Base-by-base conservation (phyloP, 2,888 invertebrate species). In the Blastobasis lacticolella region DNA sequence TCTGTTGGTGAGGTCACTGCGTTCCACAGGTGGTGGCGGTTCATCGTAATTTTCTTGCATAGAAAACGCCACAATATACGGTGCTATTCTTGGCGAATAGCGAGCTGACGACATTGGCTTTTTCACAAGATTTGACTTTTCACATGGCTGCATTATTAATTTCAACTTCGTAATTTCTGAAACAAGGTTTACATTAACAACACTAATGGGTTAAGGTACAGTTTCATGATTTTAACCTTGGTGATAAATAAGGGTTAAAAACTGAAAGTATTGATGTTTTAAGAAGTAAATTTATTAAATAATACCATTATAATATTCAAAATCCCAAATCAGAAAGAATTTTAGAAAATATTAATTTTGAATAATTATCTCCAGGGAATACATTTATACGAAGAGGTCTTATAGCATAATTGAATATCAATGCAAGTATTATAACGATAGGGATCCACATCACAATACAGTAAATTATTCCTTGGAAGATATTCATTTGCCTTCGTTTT, bases 361-460 rank as follows among this genome's bases (percentile, higher is more conserved):
- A 23, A 23, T 23, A 23, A 3, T 23, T 23, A 23, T 23, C 23
- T 23, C 23, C 23, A 23, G 23, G 23, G 3, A 23, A 23, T 23
- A 23, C 23, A 23, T 23, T 23, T 23, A 23, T 23, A 23, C 23
- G 23, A 23, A 23, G 23, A 23, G 23, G 23, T 23, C 23, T 23
- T 23, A 23, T 23, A 23, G 23, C 23, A 23, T 23, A 23, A 23
- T 23, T 23, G 23, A 23, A 23, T 23, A 23, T 23, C 1, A 78
- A 57, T 53, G 60, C 61, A 3, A 62, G 52, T 47, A 81, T 61
- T n/a, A 75, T 51, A 10, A 71, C 5, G 4, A 79, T 58, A 42
- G 81, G 79, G 43, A 81, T 72, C 75, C 77, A 80, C 9, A 82
- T 56, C 5, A 80, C 38, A 46, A 77, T 23, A 43, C 82, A 81